Conservation (phyloP, 2,797 vertebrate genomes). For the Anas flavirostris region DNA sequence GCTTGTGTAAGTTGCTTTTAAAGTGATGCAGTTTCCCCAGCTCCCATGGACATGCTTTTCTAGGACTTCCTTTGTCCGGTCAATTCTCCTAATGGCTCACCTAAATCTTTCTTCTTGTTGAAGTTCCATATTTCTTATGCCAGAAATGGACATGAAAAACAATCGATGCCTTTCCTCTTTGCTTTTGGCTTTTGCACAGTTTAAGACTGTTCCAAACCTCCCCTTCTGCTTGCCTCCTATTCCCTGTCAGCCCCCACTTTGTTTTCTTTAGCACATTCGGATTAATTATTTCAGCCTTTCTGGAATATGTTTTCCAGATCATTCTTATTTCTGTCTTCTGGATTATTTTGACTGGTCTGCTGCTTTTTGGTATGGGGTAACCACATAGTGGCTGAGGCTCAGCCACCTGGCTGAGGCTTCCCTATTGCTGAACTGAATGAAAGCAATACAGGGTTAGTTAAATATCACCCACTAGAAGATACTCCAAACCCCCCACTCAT, state of each 20-base stretch:
- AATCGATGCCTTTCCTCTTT: neutral
- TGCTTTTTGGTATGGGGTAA: neutral
- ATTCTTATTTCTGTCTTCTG: neutral
- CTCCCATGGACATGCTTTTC: rapidly evolving
- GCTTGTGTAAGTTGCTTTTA: neutral
- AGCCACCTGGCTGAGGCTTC: neutral
- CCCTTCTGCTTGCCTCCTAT: neutral
- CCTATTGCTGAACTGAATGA: neutral
- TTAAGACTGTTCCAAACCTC: neutral
- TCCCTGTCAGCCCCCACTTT: neutral
- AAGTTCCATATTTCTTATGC: neutral
- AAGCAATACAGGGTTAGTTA: neutral
- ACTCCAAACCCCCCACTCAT: rapidly evolving
- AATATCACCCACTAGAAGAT: neutral
- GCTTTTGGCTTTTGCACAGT: neutral
- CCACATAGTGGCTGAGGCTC: too few relatives aligned
- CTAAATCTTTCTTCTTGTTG: neutral
- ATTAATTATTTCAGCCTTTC: neutral
- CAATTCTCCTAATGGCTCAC: neutral
- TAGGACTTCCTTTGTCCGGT: neutral
- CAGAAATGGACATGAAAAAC: neutral
- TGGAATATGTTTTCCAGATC: neutral
- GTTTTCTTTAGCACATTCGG: neutral
- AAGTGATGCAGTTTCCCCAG: neutral
- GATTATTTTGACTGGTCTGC: neutral